Base-by-base conservation (phyloP, 1,140 invertebrate genomes). In the Lepidurus arcticus region DNA sequence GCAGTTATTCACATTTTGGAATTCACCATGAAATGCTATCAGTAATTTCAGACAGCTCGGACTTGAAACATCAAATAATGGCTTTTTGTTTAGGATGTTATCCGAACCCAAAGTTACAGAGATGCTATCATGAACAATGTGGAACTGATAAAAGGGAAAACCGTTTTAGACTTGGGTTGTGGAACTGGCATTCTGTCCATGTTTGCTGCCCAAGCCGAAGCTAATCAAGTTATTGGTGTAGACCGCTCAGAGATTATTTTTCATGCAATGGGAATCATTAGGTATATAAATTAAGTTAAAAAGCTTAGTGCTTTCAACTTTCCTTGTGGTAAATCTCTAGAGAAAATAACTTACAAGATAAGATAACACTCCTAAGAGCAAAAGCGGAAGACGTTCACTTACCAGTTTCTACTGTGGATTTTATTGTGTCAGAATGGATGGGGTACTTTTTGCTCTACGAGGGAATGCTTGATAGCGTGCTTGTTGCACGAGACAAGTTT, bases 381-480 rank as follows among this genome's bases (percentile, higher is more conserved):
- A 91, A 94, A 84, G 86, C 99, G 5, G 98, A 99, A 86, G 94
- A 98, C 82, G 85, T 90, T 11, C 87, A 92, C 78, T 87, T 98
- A 43, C 88, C 90, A 45, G 88, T 89, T 5, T 84, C 88, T 44
- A 94, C 96, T 86, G 95, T 98, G 11, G 97, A 99, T 86, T 91
- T 96, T 1, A 97, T 99, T 81, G 92, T 99, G 42, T 98, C 96
- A 6, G 98, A 99, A 86, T 99, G 97, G 96, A 99, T 99, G 98
- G 98, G 98, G 4, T 99, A 99, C 85, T 99, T 98, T 85, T 87
- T 99, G 11, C 87, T 99, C 44, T 98, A 98, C 84, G 98, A 99
- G 86, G 96, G 94, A 44, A 99, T 99, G 98, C 85, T 99, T 47
- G 94, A 98, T 84, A 94, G 92, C 16, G 90, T 96, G 0, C 88